Evolutionary conservation across 2,797 vertebrate genomes (phyloP), one percentile per base, ranked within the genome.

Genomic region (Enteromius argenteus): DNA sequence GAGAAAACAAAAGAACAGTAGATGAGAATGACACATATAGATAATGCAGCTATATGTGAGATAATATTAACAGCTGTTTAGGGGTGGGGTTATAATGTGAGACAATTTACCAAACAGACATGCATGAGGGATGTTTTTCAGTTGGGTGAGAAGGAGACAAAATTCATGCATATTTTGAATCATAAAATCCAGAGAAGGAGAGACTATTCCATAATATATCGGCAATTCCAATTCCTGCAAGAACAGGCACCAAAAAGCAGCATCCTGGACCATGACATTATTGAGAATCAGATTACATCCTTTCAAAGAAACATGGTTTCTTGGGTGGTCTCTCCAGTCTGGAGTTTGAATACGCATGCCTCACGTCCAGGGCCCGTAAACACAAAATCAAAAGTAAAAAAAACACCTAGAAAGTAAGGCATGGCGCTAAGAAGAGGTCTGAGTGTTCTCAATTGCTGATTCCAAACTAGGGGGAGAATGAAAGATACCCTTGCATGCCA

Each of bases 161-260:
- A 83, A 78, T 37, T 21, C 83, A 84, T 84, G 83, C 83, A 79
- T 72, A 60, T 83, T 83, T 76, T 68, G 13, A 77, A 58, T 62
- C n/a, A 21, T 37, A 78, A 72, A 79, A 84, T 78, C 67, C 75
- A 78, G 75, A 46, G 30, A 46, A 78, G 67, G 75, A 84, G 66
- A 84, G 66, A 79, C 30, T 60, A 79, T 62, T 84, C 15, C 53
- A 15, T 19, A 0, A 37, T 42, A 68, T 67, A 67, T 53, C 11
- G 2, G 32, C 64, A 19, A 62, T 81, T 81, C 53, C 80, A 81
- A 81, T 73, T 76, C 81, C 32, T 30, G 37, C 74, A 27, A 58
- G 11, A 71, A 69, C 46, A 76, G 35, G 30, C 35, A 42, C n/a
- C 66, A 35, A 82, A 53, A 53, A 67, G n/a, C 81, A 67, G 62